phyloP scores from a whole-genome alignment of 2,113 vertebrate genomes.

The Cyphomyrus plagiostoma region DNA sequence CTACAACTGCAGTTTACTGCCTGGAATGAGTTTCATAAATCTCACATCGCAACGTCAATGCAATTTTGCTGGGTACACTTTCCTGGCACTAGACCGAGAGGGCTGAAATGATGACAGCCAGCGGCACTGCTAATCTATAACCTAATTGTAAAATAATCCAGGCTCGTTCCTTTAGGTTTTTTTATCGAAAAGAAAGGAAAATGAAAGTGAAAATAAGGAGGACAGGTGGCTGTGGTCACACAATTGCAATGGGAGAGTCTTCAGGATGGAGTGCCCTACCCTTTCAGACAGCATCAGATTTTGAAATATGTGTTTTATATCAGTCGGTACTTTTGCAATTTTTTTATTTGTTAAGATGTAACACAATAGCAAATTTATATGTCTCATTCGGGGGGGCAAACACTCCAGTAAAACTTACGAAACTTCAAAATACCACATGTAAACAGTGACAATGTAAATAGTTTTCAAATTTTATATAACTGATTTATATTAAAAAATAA shows the following conservation, averaged over 20 bases:
- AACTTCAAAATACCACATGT: neutral
- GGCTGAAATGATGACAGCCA: neutral
- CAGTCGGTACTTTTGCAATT: neutral
- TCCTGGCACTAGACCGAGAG: neutral
- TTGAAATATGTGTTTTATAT: neutral
- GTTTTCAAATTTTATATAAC: neutral
- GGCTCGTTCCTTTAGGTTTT: neutral
- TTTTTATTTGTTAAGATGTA: neutral
- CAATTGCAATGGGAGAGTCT: too few species aligned
- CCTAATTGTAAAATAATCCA: neutral
- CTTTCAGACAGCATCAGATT: neutral
- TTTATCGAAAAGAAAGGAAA: neutral
- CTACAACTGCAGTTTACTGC: neutral
- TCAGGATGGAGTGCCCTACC: neutral
- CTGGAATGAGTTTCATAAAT: neutral
- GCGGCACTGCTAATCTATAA: neutral
- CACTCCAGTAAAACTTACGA: constrained; percentile 4
- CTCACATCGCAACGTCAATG: neutral
- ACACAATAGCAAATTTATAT: neutral
- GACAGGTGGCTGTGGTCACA: neutral
- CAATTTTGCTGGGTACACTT: neutral
- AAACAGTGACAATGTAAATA: neutral
- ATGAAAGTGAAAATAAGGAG: neutral
- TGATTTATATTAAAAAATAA: neutral
- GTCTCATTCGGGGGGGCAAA: neutral